Evolutionary conservation across 1,140 invertebrate genomes (phyloP), one percentile per base, ranked within the genome.

Genomic region (Zaprionus tsacasi): DNA sequence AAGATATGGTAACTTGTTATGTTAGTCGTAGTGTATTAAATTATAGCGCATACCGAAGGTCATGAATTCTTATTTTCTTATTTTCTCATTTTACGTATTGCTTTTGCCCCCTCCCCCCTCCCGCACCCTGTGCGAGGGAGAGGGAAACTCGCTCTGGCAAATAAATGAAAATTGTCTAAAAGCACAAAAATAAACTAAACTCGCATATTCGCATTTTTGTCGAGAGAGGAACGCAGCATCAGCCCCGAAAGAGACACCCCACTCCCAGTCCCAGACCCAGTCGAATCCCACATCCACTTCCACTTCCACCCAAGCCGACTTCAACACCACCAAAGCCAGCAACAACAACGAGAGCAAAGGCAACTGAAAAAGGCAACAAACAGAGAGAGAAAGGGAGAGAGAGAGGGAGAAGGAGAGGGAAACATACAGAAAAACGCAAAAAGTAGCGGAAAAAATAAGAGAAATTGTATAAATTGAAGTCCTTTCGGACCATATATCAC

Each of bases 401-500:
- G 55, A 17, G 48, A 50, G 48, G 6, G 48, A 17, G 48, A 50
- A 40, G 63, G 54, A 17, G 38, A 45, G 45, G 25, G 36, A 75
- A 56, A 50, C 58, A 73, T 68, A 70, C 69, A 75, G 71, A 89
- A 83, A 89, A 85, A 88, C 78, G 85, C 80, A 90, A 90, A 89
- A 89, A 86, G 83, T 91, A 82, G 85, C 81, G 82, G 79, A 90
- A 91, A 81, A 89, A 89, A 89, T 90, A 90, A 83, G 87, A 90
- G 87, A 91, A 91, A 91, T 91, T 91, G 89, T 91, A 91, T 91
- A 91, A 91, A 91, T 91, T 91, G 89, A 91, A 91, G 90, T 91
- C 90, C 90, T 91, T 91, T 89, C 82, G 90, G 90, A 91, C 90
- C 90, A 91, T 91, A 91, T 91, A 91, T 91, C 90, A 91, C 90